Base-by-base conservation (phyloP, 1,140 invertebrate species). In the Sycophaga agraensis region DNA sequence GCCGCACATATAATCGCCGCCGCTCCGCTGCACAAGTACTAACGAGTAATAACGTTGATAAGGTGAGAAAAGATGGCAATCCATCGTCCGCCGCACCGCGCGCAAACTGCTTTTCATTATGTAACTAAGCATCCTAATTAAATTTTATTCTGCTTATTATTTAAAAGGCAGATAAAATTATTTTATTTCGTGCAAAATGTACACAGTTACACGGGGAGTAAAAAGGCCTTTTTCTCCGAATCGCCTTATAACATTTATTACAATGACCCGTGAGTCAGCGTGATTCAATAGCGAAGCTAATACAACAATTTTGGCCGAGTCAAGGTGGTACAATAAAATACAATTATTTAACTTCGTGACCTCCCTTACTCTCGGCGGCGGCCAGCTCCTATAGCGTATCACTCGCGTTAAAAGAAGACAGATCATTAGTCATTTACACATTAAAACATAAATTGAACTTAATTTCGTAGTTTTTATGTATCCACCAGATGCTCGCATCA, bases 281-380 rank as follows among this genome's bases (percentile, higher is more conserved):
- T 40, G 35, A 62, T 62, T 56, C 37, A 48, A 55, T 42, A 50
- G 28, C 35, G 19, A 62, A 49, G 45, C 53, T 56, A 49, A 50
- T 56, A 43, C 35, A 62, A 62, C 60, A 62, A 62, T 62, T 62
- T 49, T n/a, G 45, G 26, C 21, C 37, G 51, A 42, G 37, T 51
- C 48, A 51, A 51, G 48, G 39, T 35, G 45, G 17, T 42, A 21
- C 51, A 57, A 51, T 57, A 51, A 57, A 58, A 63, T 63, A 63
- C 48, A 63, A 51, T 63, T 63, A 57, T 63, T 53, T 51, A 57
- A 63, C 58, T 51, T 24, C 17, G 39, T 21, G 48, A 63, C 24
- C 54, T 57, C 34, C 58, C 28, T 39, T n/a, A n/a, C n/a, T n/a
- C n/a, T n/a, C n/a, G n/a, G n/a, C n/a, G n/a, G n/a, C n/a, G n/a